These are phyloP conservation scores for Sebastes reedi DNA, from an alignment of 2,797 vertebrate genomes.

Conservation along the genomic window DNA sequence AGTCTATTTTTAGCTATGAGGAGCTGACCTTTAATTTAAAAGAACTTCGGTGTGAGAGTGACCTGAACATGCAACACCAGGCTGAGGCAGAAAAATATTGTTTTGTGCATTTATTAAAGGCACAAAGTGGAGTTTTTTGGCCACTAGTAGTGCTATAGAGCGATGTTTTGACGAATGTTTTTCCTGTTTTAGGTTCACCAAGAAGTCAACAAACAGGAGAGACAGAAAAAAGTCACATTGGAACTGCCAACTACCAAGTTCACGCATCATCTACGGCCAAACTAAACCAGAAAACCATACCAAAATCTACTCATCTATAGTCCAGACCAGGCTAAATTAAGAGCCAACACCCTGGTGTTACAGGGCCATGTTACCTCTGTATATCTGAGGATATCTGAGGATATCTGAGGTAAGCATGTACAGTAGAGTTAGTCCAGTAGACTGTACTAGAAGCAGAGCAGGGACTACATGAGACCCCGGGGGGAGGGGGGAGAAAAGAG, in stretches of 20 bases:
- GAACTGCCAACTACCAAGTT: background rate
- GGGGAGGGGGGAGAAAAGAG: background rate
- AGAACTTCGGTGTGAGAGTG: background rate
- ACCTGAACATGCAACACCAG: background rate
- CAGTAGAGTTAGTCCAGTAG: slow-evolving; percentile 35
- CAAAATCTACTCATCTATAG: slow-evolving; percentile 17
- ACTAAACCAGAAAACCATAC: slow-evolving; percentile 23
- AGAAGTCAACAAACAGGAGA: background rate
- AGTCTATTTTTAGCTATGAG: background rate
- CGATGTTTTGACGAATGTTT: background rate
- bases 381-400: background rate
- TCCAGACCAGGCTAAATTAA: background rate
- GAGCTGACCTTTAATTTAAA: background rate
- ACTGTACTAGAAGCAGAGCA: slow-evolving; percentile 42
- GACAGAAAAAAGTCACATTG: slow-evolving; percentile 4
- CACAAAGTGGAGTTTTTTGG: background rate
- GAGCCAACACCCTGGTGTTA: background rate
- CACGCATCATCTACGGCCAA: background rate
- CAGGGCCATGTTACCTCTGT: slow-evolving; percentile 30
- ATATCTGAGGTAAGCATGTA: slow-evolving; percentile 15
- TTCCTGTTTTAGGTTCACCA: background rate
- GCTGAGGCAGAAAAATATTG: background rate
- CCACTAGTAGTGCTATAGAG: background rate
- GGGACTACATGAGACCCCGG: slow-evolving; percentile 44
- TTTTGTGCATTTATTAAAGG: background rate